Base-by-base conservation (phyloP, 2,113 vertebrate genomes). In the Cisticola juncidis region DNA sequence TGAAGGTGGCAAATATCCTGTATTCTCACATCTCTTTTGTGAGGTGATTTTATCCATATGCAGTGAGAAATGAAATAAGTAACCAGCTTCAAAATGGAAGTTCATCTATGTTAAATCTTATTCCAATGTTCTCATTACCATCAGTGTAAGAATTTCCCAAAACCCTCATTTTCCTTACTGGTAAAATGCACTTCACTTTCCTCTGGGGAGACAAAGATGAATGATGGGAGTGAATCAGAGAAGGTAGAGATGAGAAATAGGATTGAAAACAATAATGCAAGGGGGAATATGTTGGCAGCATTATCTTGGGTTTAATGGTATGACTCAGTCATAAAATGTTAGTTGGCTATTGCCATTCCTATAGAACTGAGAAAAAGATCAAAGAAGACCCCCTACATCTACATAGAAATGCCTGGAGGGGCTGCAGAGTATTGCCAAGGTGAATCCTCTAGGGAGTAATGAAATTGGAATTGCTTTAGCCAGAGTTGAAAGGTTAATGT, bases 381-480 rank as follows among this genome's bases (percentile, higher is more conserved):
- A 95, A 95, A 95, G 86, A 64, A 42, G 69, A 90, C 70, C 40
- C 51, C 87, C 78, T 95, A 14, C 40, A 22, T 48, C 23, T 61
- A 11, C 36, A 13, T 22, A 65, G 82, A 74, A 56, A 58, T 82
- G 61, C 80, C 83, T 51, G 65, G 64, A 77, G 87, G 91, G 74
- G 16, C 14, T 90, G 66, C 61, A 57, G 12, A 11, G 40, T 60
- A 50, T 68, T 82, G 65, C 66, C 40, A 76, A 82, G 64, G 73
- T 94, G 71, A 96, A 89, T 92, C 38, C 66, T 89, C 71, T 24
- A 35, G 66, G 74, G 92, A 72, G 9, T 77, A 92, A 96, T 85
- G 81, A 92, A 95, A 77, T 16, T 82, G 81, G 56, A 95, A 95
- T 84, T 92, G 84, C 88, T 91, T 92, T 91, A 93, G 65, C 51